Evolutionary conservation across 2,113 vertebrate genomes (phyloP).

Genomic region (Albula goreensis): DNA sequence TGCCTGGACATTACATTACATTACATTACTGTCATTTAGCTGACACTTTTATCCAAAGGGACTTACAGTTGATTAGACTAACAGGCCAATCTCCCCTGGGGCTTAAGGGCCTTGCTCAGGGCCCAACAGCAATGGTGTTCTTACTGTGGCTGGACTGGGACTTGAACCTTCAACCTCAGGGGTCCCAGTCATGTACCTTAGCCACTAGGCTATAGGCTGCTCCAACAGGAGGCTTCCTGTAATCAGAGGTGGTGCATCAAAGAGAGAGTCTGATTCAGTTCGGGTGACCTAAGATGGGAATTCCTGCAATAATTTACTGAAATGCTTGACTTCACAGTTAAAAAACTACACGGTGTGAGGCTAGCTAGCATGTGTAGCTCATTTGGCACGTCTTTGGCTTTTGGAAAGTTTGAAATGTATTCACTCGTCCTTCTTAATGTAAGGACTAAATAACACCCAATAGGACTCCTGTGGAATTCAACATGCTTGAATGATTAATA

Average conservation of each 20-base stretch:
- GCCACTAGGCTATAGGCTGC: no score
- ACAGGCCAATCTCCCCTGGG: no score
- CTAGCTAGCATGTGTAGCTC: neutral
- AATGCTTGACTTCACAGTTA: constrained; percentile 44
- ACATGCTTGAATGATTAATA: constrained; percentile 23
- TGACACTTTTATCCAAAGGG: no score
- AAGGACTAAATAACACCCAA: neutral
- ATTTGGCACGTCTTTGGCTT: neutral
- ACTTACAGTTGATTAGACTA: no score
- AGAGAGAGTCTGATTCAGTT: constrained; percentile 52
- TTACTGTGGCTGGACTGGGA: no score
- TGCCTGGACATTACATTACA: no score
- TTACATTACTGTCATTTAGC: no score
- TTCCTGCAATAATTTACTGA: constrained; percentile 60
- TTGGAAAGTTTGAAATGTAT: neutral
- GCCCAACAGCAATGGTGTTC: no score
- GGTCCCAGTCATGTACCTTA: no score
- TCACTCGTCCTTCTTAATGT: neutral
- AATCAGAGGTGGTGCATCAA: constrained; percentile 1
- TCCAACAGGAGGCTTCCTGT: constrained; percentile 19
- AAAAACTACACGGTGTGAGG: constrained; percentile 28
- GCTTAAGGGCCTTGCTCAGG: no score
- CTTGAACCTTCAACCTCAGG: no score
- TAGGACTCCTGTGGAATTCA: neutral
- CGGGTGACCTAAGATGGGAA: constrained; percentile 54